Base-by-base conservation (phyloP, 2,797 vertebrate genomes). In the Acanthurus tractus region DNA sequence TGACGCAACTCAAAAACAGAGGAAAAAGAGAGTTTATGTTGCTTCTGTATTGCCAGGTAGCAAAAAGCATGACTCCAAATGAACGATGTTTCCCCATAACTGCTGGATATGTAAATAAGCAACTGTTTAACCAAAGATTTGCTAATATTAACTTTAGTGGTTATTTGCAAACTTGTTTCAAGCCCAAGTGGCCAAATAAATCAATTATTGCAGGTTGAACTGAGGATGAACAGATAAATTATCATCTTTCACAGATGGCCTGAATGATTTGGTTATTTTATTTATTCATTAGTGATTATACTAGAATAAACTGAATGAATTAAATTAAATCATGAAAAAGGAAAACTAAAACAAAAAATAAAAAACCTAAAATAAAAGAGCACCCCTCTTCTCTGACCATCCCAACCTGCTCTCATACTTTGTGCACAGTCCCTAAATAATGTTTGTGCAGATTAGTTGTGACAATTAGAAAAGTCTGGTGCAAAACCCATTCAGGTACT, bases 391-490 rank as follows among this genome's bases (percentile, higher is more conserved):
- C 42, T 20, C 20, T 22, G 6, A 56, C 42, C 20, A 2, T 13
- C 18, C 18, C 22, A 42, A 15, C 25, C 40, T 17, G 0, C 22
- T 34, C 34, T 70, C 22, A 49, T 55, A 0, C 8, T 52, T 55
- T 68, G 20, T 49, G 11, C 17, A 38, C 8, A 40, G 18, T 25
- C 8, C n/a, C 18, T 58, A 18, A 69, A 69, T 18, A 13, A 20
- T 46, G 2, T 52, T 48, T 8, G 17, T 40, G 6, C 10, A 40
- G 25, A 56, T 59, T 3, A 29, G 52, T 44, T 23, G 40, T 61
- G 61, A 65, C n/a, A 70, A 65, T 70, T 25, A 77, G 14, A 6
- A 48, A 8, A 8, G 50, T 63, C n/a, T 44, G 23, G 5, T 8
- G 38, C 42, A 64, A 64, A 64, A 23, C 17, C 14, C 8, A 67